phyloP scores from a whole-genome alignment of 2,888 invertebrate genomes.

The Archips xylosteana region DNA sequence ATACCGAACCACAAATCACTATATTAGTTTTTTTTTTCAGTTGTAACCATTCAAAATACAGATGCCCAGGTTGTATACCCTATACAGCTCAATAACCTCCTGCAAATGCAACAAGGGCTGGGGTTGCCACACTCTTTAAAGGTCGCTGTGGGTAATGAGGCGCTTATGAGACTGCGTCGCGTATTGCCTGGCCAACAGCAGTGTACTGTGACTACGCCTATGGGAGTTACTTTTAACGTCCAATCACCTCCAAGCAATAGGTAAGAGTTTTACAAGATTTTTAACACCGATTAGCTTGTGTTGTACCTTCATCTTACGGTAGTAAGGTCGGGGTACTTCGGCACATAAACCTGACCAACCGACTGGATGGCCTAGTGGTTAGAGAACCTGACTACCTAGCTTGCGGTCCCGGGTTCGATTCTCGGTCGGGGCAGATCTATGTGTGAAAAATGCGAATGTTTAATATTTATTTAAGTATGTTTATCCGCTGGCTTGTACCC shows the following conservation, averaged over 20 bases:
- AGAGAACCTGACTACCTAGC: too few species aligned
- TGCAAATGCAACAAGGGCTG: constrained; percentile 69
- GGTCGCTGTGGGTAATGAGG: constrained; percentile 68
- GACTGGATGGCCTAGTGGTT: too few species aligned
- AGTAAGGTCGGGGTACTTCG: too few species aligned
- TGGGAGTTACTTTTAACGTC: constrained; percentile 61
- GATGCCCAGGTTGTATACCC: constrained; percentile 49
- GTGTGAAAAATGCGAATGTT: too few species aligned
- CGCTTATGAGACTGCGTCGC: constrained; percentile 62
- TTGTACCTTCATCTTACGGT: too few species aligned
- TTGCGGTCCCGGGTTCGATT: too few species aligned
- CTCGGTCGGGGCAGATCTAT: too few species aligned
- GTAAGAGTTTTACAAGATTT: constrained; percentile 49
- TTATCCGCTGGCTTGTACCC: too few species aligned
- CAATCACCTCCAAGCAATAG: constrained; percentile 60
- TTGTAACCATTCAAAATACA: constrained; percentile 43
- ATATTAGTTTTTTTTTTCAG: constrained; percentile 33
- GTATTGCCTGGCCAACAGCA: constrained; percentile 55
- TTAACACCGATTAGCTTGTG: too few species aligned
- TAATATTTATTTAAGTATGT: too few species aligned
- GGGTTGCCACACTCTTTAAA: constrained; percentile 69
- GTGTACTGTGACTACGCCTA: constrained; percentile 66
- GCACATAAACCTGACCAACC: too few species aligned
- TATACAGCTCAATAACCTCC: constrained; percentile 58
- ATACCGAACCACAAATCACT: neutral